Conservation (phyloP, 2,797 vertebrate genomes). For the Myotis findleyi region DNA sequence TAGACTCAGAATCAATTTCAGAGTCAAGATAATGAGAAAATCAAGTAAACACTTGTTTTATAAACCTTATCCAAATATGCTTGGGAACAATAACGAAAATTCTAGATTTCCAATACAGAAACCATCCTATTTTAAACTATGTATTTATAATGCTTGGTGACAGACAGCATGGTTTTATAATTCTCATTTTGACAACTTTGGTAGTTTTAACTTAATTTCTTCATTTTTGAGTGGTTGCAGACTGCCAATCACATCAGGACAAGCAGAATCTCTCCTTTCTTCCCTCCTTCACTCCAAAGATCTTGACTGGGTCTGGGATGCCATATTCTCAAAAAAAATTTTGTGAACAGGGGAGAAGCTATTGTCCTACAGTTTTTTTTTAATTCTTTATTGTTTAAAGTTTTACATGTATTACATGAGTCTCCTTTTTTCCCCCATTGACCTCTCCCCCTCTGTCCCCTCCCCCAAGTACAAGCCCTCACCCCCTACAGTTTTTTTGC, state of each 20-base stretch:
- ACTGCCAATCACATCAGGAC: not conserved
- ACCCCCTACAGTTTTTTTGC: not conserved
- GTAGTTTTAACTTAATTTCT: not conserved
- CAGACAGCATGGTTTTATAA: not conserved
- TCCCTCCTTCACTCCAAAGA: not conserved
- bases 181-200: not conserved
- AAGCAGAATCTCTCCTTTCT: not conserved
- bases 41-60: not conserved
- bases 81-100: conserved; percentile 10
- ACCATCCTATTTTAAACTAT: not conserved
- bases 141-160: not conserved
- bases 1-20: conserved; percentile 57
- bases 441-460: too few relatives aligned
- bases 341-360: not conserved
- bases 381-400: too few relatives aligned
- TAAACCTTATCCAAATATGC: conserved; percentile 33
- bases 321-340: not conserved
- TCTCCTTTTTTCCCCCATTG: too few relatives aligned
- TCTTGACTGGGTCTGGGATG: not conserved
- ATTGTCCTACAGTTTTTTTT: not conserved
- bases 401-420: too few relatives aligned
- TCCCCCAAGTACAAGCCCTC: too few relatives aligned
- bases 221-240: not conserved
- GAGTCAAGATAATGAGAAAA: conserved; percentile 54
- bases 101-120: not conserved